Conservation (phyloP, 2,113 vertebrate species). For the Tetraodon nigroviridis region DNA sequence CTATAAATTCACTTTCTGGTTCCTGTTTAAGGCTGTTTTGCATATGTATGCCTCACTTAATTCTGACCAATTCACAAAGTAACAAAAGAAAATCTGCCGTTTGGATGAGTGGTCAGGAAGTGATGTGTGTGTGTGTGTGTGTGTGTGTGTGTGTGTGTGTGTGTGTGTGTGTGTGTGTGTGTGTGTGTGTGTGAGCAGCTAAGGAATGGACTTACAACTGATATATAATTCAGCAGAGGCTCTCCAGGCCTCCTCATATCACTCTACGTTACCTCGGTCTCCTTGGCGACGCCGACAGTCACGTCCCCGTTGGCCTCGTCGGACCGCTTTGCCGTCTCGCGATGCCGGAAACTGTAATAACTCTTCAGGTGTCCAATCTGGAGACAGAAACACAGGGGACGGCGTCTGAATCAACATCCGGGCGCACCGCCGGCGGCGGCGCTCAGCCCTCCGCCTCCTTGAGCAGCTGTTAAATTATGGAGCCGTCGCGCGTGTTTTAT, state of each 20-base stretch:
- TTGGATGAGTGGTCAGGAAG: too few relatives aligned
- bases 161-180: background rate
- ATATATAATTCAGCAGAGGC: constrained; percentile 67
- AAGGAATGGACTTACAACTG: constrained; percentile 34
- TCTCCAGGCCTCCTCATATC: constrained; percentile 62
- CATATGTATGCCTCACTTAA: too few relatives aligned
- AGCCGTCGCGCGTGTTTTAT: constrained; percentile 38
- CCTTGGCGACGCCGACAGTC: constrained; percentile 84
- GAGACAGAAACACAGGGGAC: constrained; percentile 32
- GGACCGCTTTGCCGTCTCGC: constrained; percentile 82
- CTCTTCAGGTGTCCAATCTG: constrained; percentile 87
- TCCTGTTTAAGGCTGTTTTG: too few relatives aligned
- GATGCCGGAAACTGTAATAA: constrained; percentile 90
- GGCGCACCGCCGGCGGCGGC: too few relatives aligned
- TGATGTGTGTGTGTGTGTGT: background rate
- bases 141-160: background rate
- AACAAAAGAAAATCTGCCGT: too few relatives aligned
- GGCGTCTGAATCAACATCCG: constrained; percentile 2
- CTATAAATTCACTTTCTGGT: too few relatives aligned
- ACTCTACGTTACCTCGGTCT: constrained; percentile 93
- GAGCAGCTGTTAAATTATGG: constrained; percentile 68
- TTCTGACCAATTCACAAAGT: too few relatives aligned
- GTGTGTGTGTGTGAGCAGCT: constrained; percentile 13
- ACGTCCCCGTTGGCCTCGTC: constrained; percentile 79
- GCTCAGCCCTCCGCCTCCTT: too few relatives aligned